These are phyloP conservation scores for Equus przewalskii DNA, from an alignment of 2,113 vertebrate genomes.

Conservation along the genomic window DNA sequence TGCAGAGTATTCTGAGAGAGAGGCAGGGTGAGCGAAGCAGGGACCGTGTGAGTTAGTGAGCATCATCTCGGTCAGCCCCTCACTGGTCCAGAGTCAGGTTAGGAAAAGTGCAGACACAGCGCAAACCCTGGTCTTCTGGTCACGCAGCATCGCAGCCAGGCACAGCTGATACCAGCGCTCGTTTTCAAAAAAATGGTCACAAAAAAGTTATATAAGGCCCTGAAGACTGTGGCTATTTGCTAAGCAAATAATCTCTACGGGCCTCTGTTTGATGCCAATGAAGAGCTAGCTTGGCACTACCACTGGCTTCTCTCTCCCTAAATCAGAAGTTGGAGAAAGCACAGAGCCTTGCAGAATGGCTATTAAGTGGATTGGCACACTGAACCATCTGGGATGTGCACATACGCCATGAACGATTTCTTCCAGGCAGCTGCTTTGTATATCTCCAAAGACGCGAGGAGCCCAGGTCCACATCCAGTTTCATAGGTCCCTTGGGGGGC, in stretches of 20 bases:
- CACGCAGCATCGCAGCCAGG: fast-evolving
- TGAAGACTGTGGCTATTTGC: background rate
- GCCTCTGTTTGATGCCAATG: background rate
- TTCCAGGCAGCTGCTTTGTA: background rate
- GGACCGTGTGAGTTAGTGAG: fast-evolving
- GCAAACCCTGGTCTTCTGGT: background rate
- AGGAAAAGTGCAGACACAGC: background rate
- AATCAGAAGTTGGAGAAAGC: background rate
- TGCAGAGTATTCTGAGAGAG: constrained; percentile 77
- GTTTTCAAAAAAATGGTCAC: background rate
- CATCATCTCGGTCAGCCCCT: background rate
- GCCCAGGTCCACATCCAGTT: background rate
- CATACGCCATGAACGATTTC: background rate
- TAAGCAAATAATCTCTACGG: background rate
- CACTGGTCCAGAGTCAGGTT: background rate
- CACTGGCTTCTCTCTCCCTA: background rate
- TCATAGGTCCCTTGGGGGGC: background rate
- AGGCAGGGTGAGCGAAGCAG: background rate
- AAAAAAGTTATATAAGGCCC: background rate
- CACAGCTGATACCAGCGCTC: background rate
- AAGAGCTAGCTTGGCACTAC: background rate
- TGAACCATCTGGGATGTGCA: background rate
- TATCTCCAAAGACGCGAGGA: background rate
- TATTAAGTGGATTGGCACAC: too few relatives aligned
- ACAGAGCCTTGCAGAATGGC: fast-evolving